Evolutionary conservation across 2,113 vertebrate genomes (phyloP).

Genomic region (Gallinago paraguaiae): DNA sequence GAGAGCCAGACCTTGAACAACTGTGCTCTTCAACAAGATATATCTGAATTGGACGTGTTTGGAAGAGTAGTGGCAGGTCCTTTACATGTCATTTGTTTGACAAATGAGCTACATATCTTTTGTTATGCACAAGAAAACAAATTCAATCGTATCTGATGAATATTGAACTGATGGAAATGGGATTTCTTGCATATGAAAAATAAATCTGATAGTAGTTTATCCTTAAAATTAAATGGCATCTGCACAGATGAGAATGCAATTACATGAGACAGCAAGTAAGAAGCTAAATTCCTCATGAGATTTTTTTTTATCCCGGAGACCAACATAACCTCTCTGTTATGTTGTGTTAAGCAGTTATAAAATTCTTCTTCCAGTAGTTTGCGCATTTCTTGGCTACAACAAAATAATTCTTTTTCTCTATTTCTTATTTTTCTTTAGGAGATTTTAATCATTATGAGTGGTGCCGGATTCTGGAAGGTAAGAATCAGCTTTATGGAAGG

Average conservation of each 20-base stretch:
- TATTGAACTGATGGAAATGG: background rate
- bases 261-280: background rate
- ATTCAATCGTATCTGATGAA: background rate
- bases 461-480: background rate
- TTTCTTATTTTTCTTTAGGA: background rate
- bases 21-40: background rate
- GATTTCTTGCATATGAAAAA: background rate
- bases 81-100: background rate
- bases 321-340: background rate
- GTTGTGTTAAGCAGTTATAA: background rate
- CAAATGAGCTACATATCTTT: background rate
- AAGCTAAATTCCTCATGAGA: background rate
- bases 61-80: background rate
- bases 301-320: background rate
- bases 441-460: background rate
- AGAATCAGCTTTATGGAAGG: background rate
- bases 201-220: background rate
- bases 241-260: background rate
- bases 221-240: background rate
- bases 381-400: background rate
- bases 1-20: background rate
- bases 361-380: slow-evolving; percentile 8
- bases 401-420: background rate
- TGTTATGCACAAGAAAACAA: background rate
- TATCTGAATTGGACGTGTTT: background rate